Base-by-base conservation (phyloP, 2,797 vertebrate species). In the Scolopax bukidnonensis region DNA sequence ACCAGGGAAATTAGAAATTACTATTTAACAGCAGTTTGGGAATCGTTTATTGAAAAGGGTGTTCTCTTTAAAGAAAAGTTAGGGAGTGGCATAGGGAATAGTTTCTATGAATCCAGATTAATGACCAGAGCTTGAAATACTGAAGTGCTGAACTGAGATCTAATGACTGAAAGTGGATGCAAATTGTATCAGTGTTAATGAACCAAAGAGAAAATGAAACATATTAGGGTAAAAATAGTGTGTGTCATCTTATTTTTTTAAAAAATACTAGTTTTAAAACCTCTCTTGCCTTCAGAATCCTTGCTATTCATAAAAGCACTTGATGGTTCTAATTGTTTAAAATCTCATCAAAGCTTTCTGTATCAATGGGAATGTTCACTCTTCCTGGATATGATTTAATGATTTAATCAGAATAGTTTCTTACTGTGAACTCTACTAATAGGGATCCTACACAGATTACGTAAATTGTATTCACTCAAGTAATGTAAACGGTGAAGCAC, bases 331-430 rank as follows among this genome's bases (percentile, higher is more conserved):
- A 91, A 81, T 83, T 96, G 81, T 95, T 97, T 90, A 94, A 83
- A 84, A 97, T 88, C 67, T 88, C 71, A 70, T 90, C 84, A 94
- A 94, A 45, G 64, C 45, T 61, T 89, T 71, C 79, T 79, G 6
- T 86, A 85, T 78, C 47, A 60, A 74, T 93, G 51, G 60, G 36
- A 78, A 32, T 51, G 40, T 79, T 79, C 78, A 61, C 60, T 90
- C 56, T 96, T 91, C 90, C 78, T 84, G 33, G 84, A 59, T 95
- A 85, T 92, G 90, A 90, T 95, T 90, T 95, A 96, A 84, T 94
- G 92, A 91, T 96, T 95, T 95, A 97, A 95, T 96, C 75, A 95
- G 77, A 59, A 18, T 82, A 50, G 45, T 90, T 97, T 86, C 59
- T 86, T 91, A 70, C 93, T 28, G 28, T 87, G 88, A 96, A 92